Evolutionary conservation across 2,797 vertebrate genomes (phyloP), one percentile per base, ranked within the genome.

Genomic region (Oreochromis mossambicus): DNA sequence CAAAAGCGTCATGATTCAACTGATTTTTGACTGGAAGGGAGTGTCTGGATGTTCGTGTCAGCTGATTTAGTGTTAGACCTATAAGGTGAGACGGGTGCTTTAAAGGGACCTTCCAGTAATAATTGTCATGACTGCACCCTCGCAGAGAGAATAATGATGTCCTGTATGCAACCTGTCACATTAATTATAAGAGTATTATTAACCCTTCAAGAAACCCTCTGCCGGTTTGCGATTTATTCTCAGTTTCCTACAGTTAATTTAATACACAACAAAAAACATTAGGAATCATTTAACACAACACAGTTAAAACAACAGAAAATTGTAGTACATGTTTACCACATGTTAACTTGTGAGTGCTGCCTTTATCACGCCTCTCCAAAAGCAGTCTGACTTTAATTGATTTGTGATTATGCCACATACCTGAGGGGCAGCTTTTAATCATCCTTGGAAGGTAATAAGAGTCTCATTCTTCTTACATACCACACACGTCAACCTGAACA

Each of bases 381-480:
- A 87, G 80, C 76, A 82, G 83, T 88, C n/a, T 84, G 75, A 90
- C 83, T 90, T 85, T 90, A 94, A 94, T 93, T 93, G 92, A 94
- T 91, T 93, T 92, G 78, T 94, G 93, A 95, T 95, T 94, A 91
- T 85, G 80, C 83, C 24, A 17, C 88, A 85, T 82, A 89, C 90
- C 86, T 91, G 82, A 89, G 84, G 88, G 91, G 79, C 83, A 82
- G 81, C 61, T 89, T 92, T 94, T 94, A 93, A 94, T 95, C 90
- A 92, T 94, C 88, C 77, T 55, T 54, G 85, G 86, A 90, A 91
- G 90, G 79, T 93, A 90, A 92, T 88, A 86, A 89, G 81, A 87
- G 70, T 87, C 73, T 87, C 79, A 48, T 87, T 92, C 61, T 83
- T 86, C 50, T 43, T 79, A 26, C 81, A 61, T 55, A 80, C 82